phyloP scores from a whole-genome alignment of 2,888 invertebrate species.

The Microctonus hyperodae region DNA sequence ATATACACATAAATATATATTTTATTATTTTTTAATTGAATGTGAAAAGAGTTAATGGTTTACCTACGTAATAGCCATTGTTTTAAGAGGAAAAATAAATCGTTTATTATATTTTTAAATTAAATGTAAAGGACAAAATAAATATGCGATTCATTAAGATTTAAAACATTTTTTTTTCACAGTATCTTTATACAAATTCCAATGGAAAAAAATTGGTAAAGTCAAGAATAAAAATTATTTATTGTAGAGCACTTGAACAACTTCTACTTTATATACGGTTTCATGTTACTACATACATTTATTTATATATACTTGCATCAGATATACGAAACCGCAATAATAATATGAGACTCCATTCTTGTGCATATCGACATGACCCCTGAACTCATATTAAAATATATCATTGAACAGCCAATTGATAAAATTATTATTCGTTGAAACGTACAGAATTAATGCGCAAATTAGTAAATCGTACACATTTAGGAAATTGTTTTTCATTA shows the following conservation, averaged over 20 bases:
- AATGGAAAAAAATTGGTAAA: background rate
- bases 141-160: background rate
- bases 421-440: conserved; percentile 7
- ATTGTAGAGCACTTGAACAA: background rate
- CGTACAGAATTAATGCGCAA: conserved; percentile 1
- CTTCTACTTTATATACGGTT: background rate
- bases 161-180: background rate
- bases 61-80: background rate
- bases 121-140: background rate
- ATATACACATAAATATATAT: background rate
- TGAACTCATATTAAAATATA: conserved; percentile 15
- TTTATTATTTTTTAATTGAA: background rate
- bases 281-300: background rate
- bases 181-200: background rate
- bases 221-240: background rate
- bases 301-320: background rate
- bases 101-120: background rate
- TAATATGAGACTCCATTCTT: background rate
- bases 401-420: conserved; percentile 3
- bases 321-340: background rate
- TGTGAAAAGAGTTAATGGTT: background rate
- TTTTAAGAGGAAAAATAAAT: background rate
- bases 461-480: conserved; percentile 9
- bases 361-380: conserved; percentile 1
- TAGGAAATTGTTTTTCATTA: background rate